Base-by-base conservation (phyloP, 2,888 invertebrate species). In the Cynaeus angustus region DNA sequence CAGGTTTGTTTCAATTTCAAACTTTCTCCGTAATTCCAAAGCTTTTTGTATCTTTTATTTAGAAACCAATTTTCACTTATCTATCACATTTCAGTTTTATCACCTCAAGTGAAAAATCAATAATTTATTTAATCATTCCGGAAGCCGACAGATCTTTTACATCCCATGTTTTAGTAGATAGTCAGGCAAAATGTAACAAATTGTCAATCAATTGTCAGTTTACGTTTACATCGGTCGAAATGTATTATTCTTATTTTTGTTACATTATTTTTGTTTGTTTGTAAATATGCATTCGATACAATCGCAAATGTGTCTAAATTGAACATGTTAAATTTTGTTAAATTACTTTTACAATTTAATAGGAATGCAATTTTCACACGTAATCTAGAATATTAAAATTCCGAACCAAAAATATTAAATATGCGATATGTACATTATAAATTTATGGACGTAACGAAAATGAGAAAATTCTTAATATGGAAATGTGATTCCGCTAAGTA, bases 1-100 rank as follows among this genome's bases (percentile, higher is more conserved):
- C 45, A 55, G 48, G 14, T 45, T 55, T 65, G 53, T 65, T 65
- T 65, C 65, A 65, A 53, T 65, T 43, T 65, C 45, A 55, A 50
- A 62, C 41, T 62, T 62, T 52, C 26, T 10, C 21, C 26, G n/a
- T 58, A 58, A 58, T 58, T 58, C 43, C 56, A 30, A n/a, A 13
- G 45, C 14, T 59, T 58, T 59, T 50, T 14, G 38, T 48, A 10
- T 52, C 16, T 30, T 46, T 53, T 64, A 64, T 64, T 64, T 64
- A 41, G 43, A n/a, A 64, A 64, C 21, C 56, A 56, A 66, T 56
- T 56, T 56, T 46, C 55, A 12, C 45, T 45, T 65, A 65, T 65
- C 30, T 55, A 53, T 53, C 45, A 65, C 45, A 55, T 65, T 65
- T 53, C 65, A 65, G 12, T 65, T 46, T 30, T 30, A 45, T 33